Evolutionary conservation across 2,113 vertebrate species (phyloP).

Genomic region (Puma concolor): DNA sequence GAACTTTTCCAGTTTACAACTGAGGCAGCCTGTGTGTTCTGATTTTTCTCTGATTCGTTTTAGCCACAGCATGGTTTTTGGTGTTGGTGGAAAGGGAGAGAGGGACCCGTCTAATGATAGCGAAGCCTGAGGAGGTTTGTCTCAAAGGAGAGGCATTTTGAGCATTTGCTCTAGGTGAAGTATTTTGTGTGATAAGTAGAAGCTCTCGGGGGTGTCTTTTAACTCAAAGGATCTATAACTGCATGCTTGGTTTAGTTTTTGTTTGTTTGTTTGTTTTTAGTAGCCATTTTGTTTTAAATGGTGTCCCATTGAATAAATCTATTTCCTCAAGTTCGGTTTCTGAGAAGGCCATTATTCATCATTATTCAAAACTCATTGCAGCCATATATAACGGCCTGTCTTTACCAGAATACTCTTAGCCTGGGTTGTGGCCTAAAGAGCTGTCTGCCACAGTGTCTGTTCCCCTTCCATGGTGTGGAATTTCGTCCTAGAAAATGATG

Average conservation of each 20-base stretch:
- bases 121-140: not conserved
- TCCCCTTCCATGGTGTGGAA: not conserved
- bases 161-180: not conserved
- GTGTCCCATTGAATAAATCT: not conserved
- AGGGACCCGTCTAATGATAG: not conserved
- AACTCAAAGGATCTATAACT: not conserved
- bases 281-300: conserved; percentile 4
- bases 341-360: not conserved
- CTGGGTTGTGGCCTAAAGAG: not conserved
- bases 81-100: not conserved
- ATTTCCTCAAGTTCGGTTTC: not conserved
- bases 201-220: not conserved
- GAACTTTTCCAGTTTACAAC: not conserved
- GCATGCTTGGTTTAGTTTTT: not conserved
- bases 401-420: not conserved
- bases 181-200: not conserved
- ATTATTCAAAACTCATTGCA: not conserved
- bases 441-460: not conserved
- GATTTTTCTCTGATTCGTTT: not conserved
- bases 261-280: not conserved
- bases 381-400: not conserved
- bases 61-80: not conserved
- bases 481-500: not conserved
- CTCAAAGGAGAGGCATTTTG: not conserved
- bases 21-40: not conserved